A percentile compares a stretch with the other conserved stretches of the same genome.
Conservation (phyloP, 2,888 invertebrate genomes). For the Andrena minutula region DNA sequence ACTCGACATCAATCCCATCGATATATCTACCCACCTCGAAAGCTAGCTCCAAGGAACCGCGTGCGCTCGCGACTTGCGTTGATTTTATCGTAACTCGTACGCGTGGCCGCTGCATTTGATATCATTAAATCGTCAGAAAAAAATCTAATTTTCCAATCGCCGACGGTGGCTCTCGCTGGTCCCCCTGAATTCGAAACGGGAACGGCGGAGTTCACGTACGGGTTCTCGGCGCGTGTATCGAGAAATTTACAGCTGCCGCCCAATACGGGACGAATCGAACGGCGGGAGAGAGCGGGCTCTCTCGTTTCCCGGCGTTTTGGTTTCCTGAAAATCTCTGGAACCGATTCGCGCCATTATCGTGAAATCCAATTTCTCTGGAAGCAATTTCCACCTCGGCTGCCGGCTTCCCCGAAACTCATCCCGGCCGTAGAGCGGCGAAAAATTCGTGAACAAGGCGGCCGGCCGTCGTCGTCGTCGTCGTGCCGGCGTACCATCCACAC, state of each 20-base stretch:
- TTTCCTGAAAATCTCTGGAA: constrained; percentile 59
- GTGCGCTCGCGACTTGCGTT: too few species aligned
- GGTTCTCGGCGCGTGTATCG: constrained; percentile 33
- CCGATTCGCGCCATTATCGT: constrained; percentile 65
- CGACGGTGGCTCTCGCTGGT: background rate
- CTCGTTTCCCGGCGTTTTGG: constrained; percentile 44
- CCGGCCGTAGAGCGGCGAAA: constrained; percentile 48
- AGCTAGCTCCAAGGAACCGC: background rate
- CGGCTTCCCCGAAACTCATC: constrained; percentile 57
- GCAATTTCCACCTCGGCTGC: constrained; percentile 64
- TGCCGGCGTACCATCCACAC: constrained; percentile 59
- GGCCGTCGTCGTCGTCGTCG: constrained; percentile 30
- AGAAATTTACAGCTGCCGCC: constrained; percentile 52
- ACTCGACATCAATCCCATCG: background rate
- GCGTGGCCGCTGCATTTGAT: background rate
- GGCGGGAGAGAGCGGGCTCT: constrained; percentile 11
- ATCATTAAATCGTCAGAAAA: background rate
- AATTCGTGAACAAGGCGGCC: constrained; percentile 54
- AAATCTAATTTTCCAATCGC: background rate
- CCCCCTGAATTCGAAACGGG: constrained; percentile 11
- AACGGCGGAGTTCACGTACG: constrained; percentile 6
- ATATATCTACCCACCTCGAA: background rate
- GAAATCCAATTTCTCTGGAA: constrained; percentile 66
- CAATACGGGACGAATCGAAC: constrained; percentile 48
- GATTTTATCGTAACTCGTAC: background rate